Conservation (phyloP, 2,113 vertebrate genomes). For the Laticauda laticaudata region DNA sequence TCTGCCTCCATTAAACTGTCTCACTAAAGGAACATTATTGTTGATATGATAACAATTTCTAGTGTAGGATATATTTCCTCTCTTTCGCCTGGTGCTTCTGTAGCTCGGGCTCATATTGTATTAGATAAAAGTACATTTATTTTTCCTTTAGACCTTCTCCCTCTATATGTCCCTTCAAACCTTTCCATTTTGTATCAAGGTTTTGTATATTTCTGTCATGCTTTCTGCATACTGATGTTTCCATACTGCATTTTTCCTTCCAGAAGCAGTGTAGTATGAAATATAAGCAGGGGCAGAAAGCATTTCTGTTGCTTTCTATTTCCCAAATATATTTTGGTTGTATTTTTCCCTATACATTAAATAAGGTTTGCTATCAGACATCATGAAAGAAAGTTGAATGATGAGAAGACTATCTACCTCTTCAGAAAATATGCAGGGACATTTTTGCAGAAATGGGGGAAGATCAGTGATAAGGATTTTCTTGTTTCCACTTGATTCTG, state of each 20-base stretch:
- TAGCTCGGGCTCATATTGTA: not conserved
- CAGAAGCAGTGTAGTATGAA: not conserved
- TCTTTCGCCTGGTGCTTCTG: not conserved
- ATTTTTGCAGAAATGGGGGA: not conserved
- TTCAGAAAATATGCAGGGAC: not conserved
- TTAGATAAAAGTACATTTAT: not conserved
- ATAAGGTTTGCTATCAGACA: not conserved
- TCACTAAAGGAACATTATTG: not conserved
- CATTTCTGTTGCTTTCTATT: not conserved
- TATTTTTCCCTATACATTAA: not conserved
- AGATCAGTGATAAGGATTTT: not conserved
- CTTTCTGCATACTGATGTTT: not conserved
- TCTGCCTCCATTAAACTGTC: not conserved
- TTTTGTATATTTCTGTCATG: not conserved
- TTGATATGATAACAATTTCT: not conserved
- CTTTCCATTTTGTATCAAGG: not conserved
- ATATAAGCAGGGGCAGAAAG: not conserved
- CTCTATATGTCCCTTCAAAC: not conserved
- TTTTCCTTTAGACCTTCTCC: not conserved
- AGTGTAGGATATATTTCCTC: not conserved
- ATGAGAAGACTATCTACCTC: not conserved
- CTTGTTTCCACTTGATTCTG: not conserved
- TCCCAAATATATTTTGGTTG: not conserved
- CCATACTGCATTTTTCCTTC: not conserved
- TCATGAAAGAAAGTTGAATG: not conserved